Evolutionary conservation across 2,888 invertebrate species (phyloP).

Genomic region (Tricholauxania praeusta): DNA sequence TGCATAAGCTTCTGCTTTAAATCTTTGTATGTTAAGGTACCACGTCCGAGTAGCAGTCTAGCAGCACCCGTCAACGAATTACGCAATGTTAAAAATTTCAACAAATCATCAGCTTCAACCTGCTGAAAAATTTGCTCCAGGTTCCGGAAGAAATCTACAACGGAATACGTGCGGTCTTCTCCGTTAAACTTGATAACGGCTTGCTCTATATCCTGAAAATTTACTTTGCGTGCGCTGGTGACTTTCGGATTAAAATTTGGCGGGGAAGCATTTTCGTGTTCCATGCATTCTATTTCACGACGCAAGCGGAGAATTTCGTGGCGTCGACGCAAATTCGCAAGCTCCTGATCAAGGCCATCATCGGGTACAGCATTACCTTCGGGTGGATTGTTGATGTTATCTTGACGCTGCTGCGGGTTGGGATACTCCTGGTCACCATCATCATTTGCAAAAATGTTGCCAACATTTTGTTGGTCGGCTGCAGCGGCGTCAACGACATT

Average conservation of each 20-base stretch:
- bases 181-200: conserved; percentile 42
- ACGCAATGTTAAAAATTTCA: conserved; percentile 9
- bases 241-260: too few species aligned
- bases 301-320: conserved; percentile 20
- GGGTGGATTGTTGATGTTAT: too few species aligned
- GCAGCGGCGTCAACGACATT: too few species aligned
- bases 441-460: too few species aligned
- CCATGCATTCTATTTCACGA: neutral
- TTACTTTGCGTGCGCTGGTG: conserved; percentile 7
- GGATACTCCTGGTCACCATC: too few species aligned
- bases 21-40: neutral
- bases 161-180: conserved; percentile 39
- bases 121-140: too few species aligned
- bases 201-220: conserved; percentile 43
- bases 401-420: too few species aligned
- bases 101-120: neutral
- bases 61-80: conserved; percentile 9
- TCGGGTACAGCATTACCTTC: neutral
- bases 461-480: too few species aligned
- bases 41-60: neutral
- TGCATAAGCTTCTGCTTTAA: neutral
- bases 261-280: neutral
- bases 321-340: neutral
- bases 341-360: neutral
- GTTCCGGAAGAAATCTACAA: too few species aligned